phyloP scores from a whole-genome alignment of 2,888 invertebrate species.

The Eupeodes latifasciatus region DNA sequence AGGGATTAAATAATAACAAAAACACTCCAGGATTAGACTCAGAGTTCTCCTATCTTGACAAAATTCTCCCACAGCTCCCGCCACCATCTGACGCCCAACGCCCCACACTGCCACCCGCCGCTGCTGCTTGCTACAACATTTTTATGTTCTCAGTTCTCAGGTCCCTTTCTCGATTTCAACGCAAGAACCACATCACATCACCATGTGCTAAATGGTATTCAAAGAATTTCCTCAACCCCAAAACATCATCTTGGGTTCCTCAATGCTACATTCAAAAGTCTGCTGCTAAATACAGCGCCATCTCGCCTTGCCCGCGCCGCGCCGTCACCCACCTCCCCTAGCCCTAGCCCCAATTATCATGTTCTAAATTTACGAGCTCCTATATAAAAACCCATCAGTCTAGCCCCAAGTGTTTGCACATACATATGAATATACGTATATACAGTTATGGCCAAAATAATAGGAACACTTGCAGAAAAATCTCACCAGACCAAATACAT shows the following conservation, averaged over 20 bases:
- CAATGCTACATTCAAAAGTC: slow-evolving; percentile 28
- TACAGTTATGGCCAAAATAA: too few species aligned
- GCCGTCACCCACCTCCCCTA: not conserved
- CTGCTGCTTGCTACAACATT: too few species aligned
- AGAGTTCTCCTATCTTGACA: not conserved
- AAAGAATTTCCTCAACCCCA: slow-evolving; percentile 62
- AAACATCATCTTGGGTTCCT: slow-evolving; percentile 59
- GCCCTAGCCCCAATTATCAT: not conserved
- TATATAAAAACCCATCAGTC: slow-evolving; percentile 21
- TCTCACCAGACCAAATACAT: too few species aligned
- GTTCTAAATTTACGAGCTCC: not conserved
- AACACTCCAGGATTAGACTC: slow-evolving; percentile 54
- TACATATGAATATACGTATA: not conserved
- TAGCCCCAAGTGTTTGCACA: slow-evolving; percentile 49
- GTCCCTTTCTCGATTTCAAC: slow-evolving; percentile 12
- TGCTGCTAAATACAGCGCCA: slow-evolving; percentile 8
- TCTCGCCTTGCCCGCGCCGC: not conserved
- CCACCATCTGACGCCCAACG: not conserved
- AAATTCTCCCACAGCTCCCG: not conserved
- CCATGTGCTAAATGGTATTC: slow-evolving; percentile 73
- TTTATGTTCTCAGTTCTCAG: not conserved
- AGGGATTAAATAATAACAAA: slow-evolving; percentile 71
- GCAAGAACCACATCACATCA: slow-evolving; percentile 64
- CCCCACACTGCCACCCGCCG: not conserved
- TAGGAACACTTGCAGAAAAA: too few species aligned